A percentile compares a stretch with the other conserved stretches of the same genome.
phyloP scores from a whole-genome alignment of 2,797 vertebrate species.

The Synaphobranchus kaupii region DNA sequence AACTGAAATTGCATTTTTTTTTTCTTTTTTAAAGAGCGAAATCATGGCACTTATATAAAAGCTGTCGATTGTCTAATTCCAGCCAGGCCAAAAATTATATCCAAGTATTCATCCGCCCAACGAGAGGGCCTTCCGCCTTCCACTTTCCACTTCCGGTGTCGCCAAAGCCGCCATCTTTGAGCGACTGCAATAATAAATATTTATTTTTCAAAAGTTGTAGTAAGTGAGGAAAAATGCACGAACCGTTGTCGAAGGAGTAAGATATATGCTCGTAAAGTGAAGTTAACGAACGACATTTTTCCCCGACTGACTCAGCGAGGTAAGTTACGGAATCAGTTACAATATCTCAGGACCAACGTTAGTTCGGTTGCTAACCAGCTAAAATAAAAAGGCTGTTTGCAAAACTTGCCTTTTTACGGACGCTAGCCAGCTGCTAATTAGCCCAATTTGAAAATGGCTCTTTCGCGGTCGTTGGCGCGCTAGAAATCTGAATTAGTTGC shows the following conservation, averaged over 20 bases:
- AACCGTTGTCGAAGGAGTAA: neutral
- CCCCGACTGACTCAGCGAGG: conserved; percentile 26
- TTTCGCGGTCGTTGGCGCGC: neutral
- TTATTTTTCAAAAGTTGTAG: conserved; percentile 33
- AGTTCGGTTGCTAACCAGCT: neutral
- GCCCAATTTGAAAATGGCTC: neutral
- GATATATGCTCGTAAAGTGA: neutral
- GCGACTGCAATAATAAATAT: conserved; percentile 37
- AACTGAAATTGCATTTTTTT: neutral
- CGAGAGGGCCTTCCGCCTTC: conserved; percentile 22
- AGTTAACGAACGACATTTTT: conserved; percentile 7
- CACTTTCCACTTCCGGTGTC: conserved; percentile 68
- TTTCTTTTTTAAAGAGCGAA: neutral
- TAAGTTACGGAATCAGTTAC: conserved; percentile 1
- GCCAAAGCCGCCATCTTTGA: conserved; percentile 62
- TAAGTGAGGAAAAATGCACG: conserved; percentile 17
- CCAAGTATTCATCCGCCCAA: conserved; percentile 26
- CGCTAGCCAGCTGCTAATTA: neutral
- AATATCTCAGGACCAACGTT: neutral
- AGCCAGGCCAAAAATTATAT: neutral
- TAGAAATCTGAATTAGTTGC: neutral
- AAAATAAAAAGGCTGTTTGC: neutral
- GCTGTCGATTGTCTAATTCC: neutral
- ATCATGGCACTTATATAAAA: neutral
- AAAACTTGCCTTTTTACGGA: neutral